Evolutionary conservation across 1,140 invertebrate genomes (phyloP), one percentile per base, ranked within the genome.

Genomic region (Drosophila hydei): DNA sequence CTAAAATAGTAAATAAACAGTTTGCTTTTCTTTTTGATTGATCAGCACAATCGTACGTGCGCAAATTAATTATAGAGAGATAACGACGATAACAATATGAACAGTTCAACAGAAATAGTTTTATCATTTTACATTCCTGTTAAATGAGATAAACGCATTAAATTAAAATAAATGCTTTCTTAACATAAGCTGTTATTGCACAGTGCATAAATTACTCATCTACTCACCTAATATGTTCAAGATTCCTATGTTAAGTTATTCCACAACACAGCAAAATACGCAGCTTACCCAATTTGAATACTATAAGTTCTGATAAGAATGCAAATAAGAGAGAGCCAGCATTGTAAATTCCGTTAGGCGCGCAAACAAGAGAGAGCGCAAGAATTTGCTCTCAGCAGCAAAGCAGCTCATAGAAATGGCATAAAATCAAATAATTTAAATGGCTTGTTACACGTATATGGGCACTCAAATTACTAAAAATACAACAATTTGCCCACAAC

Each of bases 1-100:
- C 42, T 11, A 21, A 12, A 55, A 48, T 7, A 6, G 52, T 55
- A 42, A 40, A 42, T 36, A 55, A 55, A 23, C n/a, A 16, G 12
- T 23, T 55, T 33, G 7, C 0, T 30, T 30, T 30, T 30, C 3
- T 3, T 11, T 33, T 33, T 42, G 40, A 42, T 55, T 42, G 38
- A 25, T 56, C 38, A 56, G 9, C 9, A 6, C 38, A 8, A 6
- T 11, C 23, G 16, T 1, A 43, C 21, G 23, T 43, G 38, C 23
- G 23, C 14, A 42, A 56, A 27, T 43, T 56, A 56, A 56, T 56
- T 43, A 56, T 38, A 11, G 9, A 33, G 23, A 25, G 38, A 43
- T 9, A 43, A 7, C 9, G 4, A 14, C 43, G 54, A 27, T 56
- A 56, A 43, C 21, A 9, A 12, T 18, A 43, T 6, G 14, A 18